Base-by-base conservation (phyloP, 2,113 vertebrate genomes). In the Siniperca chuatsi region DNA sequence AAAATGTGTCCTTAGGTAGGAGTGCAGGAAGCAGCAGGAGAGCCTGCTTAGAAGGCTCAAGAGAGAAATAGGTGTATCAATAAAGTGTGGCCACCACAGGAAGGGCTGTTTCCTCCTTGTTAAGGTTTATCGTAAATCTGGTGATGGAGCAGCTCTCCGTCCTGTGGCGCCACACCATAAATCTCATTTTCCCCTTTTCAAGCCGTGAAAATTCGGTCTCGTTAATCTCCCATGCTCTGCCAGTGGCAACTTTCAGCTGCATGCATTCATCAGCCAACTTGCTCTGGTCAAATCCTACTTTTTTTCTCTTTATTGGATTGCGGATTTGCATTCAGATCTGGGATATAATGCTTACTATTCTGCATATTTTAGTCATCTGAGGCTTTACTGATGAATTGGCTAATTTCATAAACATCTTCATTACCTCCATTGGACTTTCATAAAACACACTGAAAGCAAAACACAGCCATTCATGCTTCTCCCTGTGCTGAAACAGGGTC, bases 111-210 rank as follows among this genome's bases (percentile, higher is more conserved):
- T 94, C 92, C 92, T 92, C 90, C 94, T 94, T 93, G 91, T 94
- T 93, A 93, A 92, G 92, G 92, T 95, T 94, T 94, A 95, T 95
- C 94, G 93, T 95, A 96, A 96, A 96, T 96, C 95, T 95, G 91
- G 91, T 96, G 94, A 96, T 96, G 95, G 92, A 96, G 93, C 92
- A 89, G 91, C 93, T 95, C 93, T 95, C 95, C 92, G 89, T 87
- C 92, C 87, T 9, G 64, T 82, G 80, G 95, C 87, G 81, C 91
- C 89, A 87, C 92, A 89, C 94, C 95, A 95, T 96, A 96, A 96
- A 96, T 96, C 95, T 95, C 80, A 93, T 95, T 94, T 95, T 94
- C 92, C 90, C 91, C 93, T 92, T 93, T 95, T 94, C 90, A 91
- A 91, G 90, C 90, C 78, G 82, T 46, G 69, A 92, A 95, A 95